Conservation (phyloP, 2,113 vertebrate species). For the Scalopus aquaticus region DNA sequence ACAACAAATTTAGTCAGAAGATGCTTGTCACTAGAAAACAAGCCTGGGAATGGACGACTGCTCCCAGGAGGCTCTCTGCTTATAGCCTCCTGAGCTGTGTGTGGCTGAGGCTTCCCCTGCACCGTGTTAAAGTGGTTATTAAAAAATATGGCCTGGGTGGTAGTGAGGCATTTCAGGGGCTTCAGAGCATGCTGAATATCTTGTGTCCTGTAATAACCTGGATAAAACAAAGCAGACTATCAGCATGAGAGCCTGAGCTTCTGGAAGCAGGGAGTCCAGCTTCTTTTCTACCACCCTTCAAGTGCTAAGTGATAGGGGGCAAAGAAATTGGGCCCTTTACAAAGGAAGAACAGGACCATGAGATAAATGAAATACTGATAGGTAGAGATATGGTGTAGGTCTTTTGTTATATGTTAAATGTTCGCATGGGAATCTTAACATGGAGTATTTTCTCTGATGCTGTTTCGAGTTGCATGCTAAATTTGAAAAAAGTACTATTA, state of each 20-base stretch:
- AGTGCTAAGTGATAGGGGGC: background rate
- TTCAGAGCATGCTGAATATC: background rate
- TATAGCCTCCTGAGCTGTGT: constrained; percentile 37
- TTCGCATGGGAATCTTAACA: background rate
- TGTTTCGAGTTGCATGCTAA: background rate
- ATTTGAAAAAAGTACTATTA: background rate
- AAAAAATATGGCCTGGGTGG: constrained; percentile 62
- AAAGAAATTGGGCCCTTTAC: background rate
- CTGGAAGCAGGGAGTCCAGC: background rate
- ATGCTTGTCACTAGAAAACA: constrained; percentile 39
- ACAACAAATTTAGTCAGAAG: constrained; percentile 39
- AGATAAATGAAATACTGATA: background rate
- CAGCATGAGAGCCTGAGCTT: background rate
- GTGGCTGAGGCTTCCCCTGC: constrained; percentile 22
- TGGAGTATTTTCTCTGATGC: background rate
- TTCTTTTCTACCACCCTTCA: background rate
- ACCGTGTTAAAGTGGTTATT: constrained; percentile 67
- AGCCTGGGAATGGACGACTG: background rate
- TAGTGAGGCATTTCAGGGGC: background rate
- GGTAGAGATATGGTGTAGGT: background rate
- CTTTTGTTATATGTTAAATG: background rate
- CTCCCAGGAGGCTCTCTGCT: constrained; percentile 38
- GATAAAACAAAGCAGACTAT: constrained; percentile 44
- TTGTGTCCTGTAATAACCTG: background rate
- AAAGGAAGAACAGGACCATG: background rate